phyloP scores from a whole-genome alignment of 1,140 invertebrate genomes.

The Drosophila sturtevanti region DNA sequence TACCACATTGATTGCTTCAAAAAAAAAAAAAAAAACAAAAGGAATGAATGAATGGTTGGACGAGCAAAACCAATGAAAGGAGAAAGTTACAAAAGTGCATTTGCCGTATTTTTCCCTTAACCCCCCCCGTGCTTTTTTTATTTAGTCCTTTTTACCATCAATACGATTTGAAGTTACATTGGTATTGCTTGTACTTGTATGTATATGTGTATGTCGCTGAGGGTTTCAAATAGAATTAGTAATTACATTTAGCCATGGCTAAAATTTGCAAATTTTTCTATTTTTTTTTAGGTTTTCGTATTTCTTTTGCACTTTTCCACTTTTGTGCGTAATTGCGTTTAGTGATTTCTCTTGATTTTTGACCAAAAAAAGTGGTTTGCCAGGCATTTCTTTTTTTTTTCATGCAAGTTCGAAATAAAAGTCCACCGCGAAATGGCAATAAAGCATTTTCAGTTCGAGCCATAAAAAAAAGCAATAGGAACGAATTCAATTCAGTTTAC shows the following conservation, averaged over 20 bases:
- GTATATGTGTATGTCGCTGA: conserved; percentile 27
- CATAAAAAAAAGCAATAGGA: neutral
- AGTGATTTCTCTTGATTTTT: conserved; percentile 49
- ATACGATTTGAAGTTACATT: neutral
- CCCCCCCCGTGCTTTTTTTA: no score
- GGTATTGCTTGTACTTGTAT: neutral
- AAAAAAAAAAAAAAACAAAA: no score
- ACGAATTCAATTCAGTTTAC: neutral
- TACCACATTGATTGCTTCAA: no score
- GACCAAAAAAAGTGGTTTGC: conserved; percentile 6
- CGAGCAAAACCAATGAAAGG: neutral
- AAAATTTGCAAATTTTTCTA: neutral
- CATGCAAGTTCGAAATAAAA: neutral
- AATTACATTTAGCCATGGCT: conserved; percentile 47
- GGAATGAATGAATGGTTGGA: no score
- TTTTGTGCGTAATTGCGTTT: conserved; percentile 50
- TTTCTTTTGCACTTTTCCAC: neutral
- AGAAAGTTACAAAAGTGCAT: conserved; percentile 26
- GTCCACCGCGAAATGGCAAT: neutral
- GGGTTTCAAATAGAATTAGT: conserved; percentile 55
- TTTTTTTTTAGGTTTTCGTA: neutral
- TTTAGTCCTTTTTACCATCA: neutral
- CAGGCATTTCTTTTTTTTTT: neutral
- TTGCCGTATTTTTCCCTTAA: neutral
- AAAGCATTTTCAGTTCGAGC: neutral